phyloP scores from a whole-genome alignment of 2,797 vertebrate species.

The Limosa lapponica region DNA sequence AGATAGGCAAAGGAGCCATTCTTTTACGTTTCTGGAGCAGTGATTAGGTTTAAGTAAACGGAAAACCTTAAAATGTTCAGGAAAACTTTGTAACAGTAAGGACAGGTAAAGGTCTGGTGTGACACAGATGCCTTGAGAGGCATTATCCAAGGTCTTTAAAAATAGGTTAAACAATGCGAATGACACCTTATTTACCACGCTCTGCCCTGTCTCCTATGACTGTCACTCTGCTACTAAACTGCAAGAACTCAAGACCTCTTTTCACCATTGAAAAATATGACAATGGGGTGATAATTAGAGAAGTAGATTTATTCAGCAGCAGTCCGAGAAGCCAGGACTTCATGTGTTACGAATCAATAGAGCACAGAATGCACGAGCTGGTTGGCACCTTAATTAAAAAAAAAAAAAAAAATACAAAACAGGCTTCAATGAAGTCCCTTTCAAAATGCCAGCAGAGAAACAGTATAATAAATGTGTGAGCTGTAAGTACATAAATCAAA shows the following conservation, averaged over 20 bases:
- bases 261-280: background rate
- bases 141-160: background rate
- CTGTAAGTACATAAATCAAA: background rate
- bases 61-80: background rate
- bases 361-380: fast-evolving
- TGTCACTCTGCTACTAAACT: background rate
- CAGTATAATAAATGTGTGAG: background rate
- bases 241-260: background rate
- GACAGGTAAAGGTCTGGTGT: background rate
- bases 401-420: background rate
- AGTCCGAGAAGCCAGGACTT: background rate
- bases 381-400: background rate
- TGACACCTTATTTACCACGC: background rate
- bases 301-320: background rate
- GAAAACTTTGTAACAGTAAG: background rate
- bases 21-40: background rate
- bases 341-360: background rate
- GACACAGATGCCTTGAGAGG: background rate
- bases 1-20: background rate
- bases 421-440: background rate
- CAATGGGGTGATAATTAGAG: background rate
- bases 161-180: background rate
- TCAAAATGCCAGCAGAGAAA: background rate
- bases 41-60: background rate
- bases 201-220: background rate